Evolutionary conservation across 2,888 invertebrate species (phyloP).

Genomic region (Tetropium fuscum): DNA sequence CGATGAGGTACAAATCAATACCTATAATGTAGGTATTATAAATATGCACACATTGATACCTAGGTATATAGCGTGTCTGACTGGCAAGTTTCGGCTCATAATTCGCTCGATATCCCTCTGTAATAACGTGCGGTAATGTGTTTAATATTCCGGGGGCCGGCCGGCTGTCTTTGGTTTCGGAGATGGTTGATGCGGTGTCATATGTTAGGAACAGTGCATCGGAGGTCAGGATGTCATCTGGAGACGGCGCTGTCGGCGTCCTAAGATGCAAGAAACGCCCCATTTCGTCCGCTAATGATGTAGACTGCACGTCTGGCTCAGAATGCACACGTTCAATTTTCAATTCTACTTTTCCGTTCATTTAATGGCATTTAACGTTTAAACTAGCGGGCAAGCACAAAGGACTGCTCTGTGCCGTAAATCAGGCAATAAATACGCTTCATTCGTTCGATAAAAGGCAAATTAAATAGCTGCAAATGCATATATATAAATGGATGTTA

Average conservation of each 20-base stretch:
- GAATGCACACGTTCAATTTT: constrained; percentile 14
- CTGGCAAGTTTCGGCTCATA: neutral
- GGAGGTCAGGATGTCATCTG: constrained; percentile 27
- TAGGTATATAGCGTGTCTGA: too few relatives aligned
- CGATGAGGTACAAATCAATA: too few relatives aligned
- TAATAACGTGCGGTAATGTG: neutral
- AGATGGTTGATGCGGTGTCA: neutral
- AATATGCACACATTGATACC: too few relatives aligned
- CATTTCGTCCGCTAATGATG: constrained; percentile 62
- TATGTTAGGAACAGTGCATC: constrained; percentile 16
- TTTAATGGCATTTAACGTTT: constrained; percentile 5
- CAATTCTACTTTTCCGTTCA: constrained; percentile 7
- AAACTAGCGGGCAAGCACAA: neutral
- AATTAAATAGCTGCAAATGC: too few relatives aligned
- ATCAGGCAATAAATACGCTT: neutral
- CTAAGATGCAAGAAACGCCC: constrained; percentile 48
- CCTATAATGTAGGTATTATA: too few relatives aligned
- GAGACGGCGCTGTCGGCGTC: constrained; percentile 48
- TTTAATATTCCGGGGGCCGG: constrained; percentile 4
- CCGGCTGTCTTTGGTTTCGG: constrained; percentile 4
- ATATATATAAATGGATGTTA: too few relatives aligned
- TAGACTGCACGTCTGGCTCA: constrained; percentile 58
- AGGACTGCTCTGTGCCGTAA: neutral
- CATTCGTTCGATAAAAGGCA: too few relatives aligned
- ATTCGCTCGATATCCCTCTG: constrained; percentile 1